Conservation (phyloP, 2,797 vertebrate species). For the Halcyon leucocephala region DNA sequence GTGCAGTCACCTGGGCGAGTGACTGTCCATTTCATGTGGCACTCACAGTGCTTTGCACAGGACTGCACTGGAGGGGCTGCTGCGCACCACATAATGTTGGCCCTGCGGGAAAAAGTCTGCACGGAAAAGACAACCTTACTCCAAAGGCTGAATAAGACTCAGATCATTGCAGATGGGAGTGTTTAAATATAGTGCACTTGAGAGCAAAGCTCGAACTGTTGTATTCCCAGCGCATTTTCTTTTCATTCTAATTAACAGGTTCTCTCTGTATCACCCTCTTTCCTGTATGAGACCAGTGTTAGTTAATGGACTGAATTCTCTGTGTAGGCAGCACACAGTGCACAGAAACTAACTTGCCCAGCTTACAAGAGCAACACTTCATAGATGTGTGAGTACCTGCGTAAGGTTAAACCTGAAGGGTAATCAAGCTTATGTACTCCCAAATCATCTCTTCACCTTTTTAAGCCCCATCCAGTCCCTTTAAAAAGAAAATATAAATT, state of each 20-base stretch:
- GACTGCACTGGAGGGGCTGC: neutral
- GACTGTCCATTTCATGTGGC: fast-evolving
- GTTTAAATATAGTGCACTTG: neutral
- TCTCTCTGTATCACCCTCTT: neutral
- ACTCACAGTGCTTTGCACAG: neutral
- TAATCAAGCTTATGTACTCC: neutral
- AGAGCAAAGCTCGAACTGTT: neutral
- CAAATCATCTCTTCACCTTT: neutral
- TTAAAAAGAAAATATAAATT: neutral
- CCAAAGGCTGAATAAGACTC: neutral
- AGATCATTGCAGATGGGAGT: neutral
- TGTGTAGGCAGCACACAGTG: neutral
- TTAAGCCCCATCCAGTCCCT: neutral
- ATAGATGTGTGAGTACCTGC: neutral
- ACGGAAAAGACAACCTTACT: neutral
- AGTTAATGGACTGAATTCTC: neutral
- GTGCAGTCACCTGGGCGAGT: neutral
- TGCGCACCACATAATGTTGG: neutral
- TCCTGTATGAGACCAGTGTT: neutral
- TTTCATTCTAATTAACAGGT: neutral
- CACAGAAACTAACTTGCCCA: neutral
- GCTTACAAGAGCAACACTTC: neutral
- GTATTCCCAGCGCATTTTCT: neutral
- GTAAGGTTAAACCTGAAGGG: neutral
- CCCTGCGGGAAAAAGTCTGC: neutral